Evolutionary conservation across 2,888 invertebrate genomes (phyloP).

Genomic region (Matsumyia berberina): DNA sequence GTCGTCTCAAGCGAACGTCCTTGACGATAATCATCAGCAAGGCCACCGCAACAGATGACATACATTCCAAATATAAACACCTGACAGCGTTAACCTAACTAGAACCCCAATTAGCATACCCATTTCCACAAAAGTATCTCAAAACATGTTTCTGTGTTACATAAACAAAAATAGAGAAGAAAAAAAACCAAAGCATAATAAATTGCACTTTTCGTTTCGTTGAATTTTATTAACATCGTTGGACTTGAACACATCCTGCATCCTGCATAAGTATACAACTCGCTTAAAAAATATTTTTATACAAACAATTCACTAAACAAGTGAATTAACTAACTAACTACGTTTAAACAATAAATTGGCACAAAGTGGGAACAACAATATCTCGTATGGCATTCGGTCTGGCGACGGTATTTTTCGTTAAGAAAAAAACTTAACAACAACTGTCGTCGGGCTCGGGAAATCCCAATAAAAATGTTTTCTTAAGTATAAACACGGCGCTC

Average conservation of each 20-base stretch:
- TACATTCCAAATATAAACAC: constrained; percentile 44
- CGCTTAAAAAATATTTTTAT: constrained; percentile 22
- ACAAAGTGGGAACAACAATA: constrained; percentile 37
- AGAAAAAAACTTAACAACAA: constrained; percentile 32
- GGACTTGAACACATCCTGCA: too few species aligned
- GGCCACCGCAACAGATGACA: constrained; percentile 36
- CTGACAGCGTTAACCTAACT: constrained; percentile 29
- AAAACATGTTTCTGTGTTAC: constrained; percentile 24
- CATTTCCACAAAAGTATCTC: not conserved
- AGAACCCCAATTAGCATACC: constrained; percentile 51
- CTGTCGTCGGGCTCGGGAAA: constrained; percentile 10
- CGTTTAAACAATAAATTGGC: constrained; percentile 56
- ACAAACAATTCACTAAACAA: constrained; percentile 23
- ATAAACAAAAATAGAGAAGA: not conserved
- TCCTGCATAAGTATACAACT: constrained; percentile 26
- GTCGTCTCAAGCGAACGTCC: not conserved
- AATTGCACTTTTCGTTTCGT: constrained; percentile 49
- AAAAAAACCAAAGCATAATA: not conserved
- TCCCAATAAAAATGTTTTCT: constrained; percentile 2
- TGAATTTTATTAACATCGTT: constrained; percentile 59
- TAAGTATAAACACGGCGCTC: constrained; percentile 37
- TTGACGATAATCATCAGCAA: constrained; percentile 15
- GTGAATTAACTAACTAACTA: constrained; percentile 43
- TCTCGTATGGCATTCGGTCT: constrained; percentile 58
- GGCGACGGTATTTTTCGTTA: constrained; percentile 27